phyloP scores from a whole-genome alignment of 2,113 vertebrate species.

The Prinia subflava region DNA sequence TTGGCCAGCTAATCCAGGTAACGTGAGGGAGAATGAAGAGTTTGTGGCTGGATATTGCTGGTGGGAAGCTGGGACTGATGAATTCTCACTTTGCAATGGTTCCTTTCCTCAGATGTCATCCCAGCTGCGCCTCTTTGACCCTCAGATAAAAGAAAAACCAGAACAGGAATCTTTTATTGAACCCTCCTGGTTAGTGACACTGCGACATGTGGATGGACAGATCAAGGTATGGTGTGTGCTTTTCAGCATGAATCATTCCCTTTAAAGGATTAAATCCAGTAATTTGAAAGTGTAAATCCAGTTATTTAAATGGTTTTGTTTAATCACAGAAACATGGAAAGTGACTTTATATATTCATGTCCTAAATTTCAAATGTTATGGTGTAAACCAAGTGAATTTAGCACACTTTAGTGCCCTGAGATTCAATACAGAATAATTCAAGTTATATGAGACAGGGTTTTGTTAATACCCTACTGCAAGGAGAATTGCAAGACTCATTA shows the following conservation, averaged over 20 bases:
- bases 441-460: background rate
- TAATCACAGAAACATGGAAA: background rate
- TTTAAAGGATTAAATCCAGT: background rate
- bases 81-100: background rate
- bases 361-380: background rate
- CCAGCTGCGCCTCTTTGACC: constrained; percentile 90
- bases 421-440: background rate
- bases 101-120: constrained; percentile 80
- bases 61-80: background rate
- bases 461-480: background rate
- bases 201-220: constrained; percentile 81
- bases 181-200: constrained; percentile 83
- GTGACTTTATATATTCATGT: background rate
- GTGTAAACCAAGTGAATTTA: background rate
- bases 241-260: background rate
- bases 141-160: constrained; percentile 92
- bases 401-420: background rate
- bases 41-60: background rate
- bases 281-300: background rate
- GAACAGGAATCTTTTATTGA: constrained; percentile 90
- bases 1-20: constrained; percentile 90
- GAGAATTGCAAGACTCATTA: background rate
- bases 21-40: background rate
- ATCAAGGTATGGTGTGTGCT: constrained; percentile 77
- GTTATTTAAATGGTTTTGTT: background rate